Base-by-base conservation (phyloP, 1,140 invertebrate genomes). In the Chrysoperla carnea region DNA sequence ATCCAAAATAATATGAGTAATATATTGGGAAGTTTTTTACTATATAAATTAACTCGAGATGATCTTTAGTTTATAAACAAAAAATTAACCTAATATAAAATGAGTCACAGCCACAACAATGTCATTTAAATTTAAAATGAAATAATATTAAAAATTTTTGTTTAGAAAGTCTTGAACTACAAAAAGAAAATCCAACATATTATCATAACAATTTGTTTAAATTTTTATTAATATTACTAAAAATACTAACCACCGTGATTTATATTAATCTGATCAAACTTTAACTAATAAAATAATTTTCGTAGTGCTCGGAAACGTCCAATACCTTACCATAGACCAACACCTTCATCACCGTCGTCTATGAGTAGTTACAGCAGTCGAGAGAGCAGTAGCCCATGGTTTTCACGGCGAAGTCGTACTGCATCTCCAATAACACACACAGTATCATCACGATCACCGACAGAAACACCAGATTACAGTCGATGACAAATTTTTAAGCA, bases 231-330 rank as follows among this genome's bases (percentile, higher is more conserved):
- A n/a, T n/a, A n/a, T n/a, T n/a, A 14, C 6, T 35, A 15, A 40
- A 23, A n/a, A n/a, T 40, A 48, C 37, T 48, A 40, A 44, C 44
- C 17, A 40, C 39, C 41, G 35, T 46, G 46, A 46, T 29, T 29
- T 29, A 36, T 39, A 49, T 31, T 44, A 45, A 45, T 39, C 39
- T 43, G 31, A 38, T 41, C 27, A 46, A 43, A 46, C 39, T 23
- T 13, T 43, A 3, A 23, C 17, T 23, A 53, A 73, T 71, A 53
- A 23, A n/a, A 3, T 5, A 23, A 23, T 23, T 23, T 23, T 23
- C 17, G 17, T 68, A 91, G 87, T 63, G 87, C 86, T 46, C 75
- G 87, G 50, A 91, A 91, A 64, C 70, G 85, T 42, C 87, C 87
- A 31, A 85, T 91, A 53, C 84, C 85, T 39, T 90, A 90, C 68